These are phyloP conservation scores for Myotis davidii DNA, from an alignment of 2,113 vertebrate genomes.

Conservation along the genomic window DNA sequence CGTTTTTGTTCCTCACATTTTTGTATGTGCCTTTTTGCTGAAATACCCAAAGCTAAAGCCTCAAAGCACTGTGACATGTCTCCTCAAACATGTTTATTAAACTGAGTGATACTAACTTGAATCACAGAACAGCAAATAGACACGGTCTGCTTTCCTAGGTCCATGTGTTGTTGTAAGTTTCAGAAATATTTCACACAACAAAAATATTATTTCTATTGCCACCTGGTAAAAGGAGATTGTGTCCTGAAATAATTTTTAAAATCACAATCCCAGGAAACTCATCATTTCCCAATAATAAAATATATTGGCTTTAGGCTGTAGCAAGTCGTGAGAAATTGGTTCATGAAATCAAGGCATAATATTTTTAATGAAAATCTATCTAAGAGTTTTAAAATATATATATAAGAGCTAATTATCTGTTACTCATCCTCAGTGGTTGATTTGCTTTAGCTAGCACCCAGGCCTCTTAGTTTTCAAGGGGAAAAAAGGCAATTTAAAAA, in stretches of 20 bases:
- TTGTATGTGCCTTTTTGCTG: background rate
- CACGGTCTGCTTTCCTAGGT: background rate
- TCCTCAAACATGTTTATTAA: slow-evolving; percentile 38
- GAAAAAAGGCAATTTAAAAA: background rate
- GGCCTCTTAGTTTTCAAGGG: slow-evolving; percentile 13
- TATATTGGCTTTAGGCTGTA: slow-evolving; percentile 17
- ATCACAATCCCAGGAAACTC: slow-evolving; percentile 21
- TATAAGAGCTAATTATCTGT: slow-evolving; percentile 53
- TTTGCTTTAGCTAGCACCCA: slow-evolving; percentile 19
- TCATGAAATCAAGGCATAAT: slow-evolving; percentile 48
- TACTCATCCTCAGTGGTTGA: slow-evolving; percentile 33
- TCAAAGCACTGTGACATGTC: background rate
- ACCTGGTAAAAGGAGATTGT: slow-evolving; percentile 43
- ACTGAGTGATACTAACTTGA: background rate
- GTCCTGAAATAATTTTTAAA: slow-evolving; percentile 46
- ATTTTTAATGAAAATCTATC: slow-evolving; percentile 61
- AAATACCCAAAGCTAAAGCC: background rate
- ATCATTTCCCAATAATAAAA: slow-evolving; percentile 45
- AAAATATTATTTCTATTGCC: slow-evolving; percentile 6
- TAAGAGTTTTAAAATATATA: slow-evolving; percentile 60
- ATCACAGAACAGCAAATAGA: background rate
- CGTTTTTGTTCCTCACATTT: background rate
- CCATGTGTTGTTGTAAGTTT: background rate
- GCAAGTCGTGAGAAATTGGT: slow-evolving; percentile 32
- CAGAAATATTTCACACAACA: background rate